phyloP scores from a whole-genome alignment of 2,888 invertebrate genomes.

The Temnothorax ravouxi region DNA sequence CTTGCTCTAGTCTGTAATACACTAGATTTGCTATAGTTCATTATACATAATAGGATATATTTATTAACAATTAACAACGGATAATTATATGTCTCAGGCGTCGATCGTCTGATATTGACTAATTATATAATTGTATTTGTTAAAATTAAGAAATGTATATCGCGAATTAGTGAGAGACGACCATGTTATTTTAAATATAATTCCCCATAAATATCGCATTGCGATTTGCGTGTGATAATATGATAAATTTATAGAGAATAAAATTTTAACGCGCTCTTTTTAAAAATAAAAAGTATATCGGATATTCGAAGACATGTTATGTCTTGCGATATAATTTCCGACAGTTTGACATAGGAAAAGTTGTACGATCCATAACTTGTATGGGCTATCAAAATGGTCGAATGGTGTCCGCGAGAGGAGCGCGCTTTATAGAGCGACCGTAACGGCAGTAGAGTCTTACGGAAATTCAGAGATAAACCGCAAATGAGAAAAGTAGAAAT shows the following conservation, averaged over 20 bases:
- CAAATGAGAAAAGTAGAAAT: conserved; percentile 48
- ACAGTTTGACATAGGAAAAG: conserved; percentile 34
- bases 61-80: not conserved
- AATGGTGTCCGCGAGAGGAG: conserved; percentile 44
- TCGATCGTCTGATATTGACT: not conserved
- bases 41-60: not conserved
- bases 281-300: not conserved
- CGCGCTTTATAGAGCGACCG: conserved; percentile 40
- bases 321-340: not conserved
- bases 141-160: not conserved
- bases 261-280: not conserved
- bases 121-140: not conserved
- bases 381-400: conserved; percentile 1
- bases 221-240: not conserved
- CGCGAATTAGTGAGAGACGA: not conserved
- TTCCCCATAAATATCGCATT: not conserved
- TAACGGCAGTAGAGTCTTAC: conserved; percentile 43
- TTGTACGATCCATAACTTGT: conserved; percentile 18
- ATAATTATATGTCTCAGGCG: not conserved
- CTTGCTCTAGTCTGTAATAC: not conserved
- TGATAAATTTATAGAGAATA: not conserved
- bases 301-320: not conserved
- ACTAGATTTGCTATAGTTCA: not conserved
- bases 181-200: not conserved
- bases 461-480: conserved; percentile 47